Percentiles rank a stretch among this genome's conserved stretches.
Conservation (phyloP, 2,888 invertebrate genomes). For the Hydraecia micacea region DNA sequence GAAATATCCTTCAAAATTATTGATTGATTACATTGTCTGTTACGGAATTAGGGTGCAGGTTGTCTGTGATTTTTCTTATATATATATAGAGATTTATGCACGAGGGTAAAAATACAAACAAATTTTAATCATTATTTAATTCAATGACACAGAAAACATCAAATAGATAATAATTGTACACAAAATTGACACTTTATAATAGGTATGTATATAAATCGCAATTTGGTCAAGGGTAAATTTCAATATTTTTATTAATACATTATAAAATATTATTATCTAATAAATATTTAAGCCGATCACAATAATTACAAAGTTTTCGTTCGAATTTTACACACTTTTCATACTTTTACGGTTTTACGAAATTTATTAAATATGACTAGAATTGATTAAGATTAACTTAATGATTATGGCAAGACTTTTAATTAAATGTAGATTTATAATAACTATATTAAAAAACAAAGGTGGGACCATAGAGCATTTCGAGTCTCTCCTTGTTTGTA, state of each 20-base stretch:
- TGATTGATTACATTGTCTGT: no score
- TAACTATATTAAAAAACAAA: slow-evolving; percentile 1
- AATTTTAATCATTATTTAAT: slow-evolving; percentile 67
- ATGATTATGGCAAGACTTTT: slow-evolving; percentile 62
- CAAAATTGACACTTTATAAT: slow-evolving; percentile 80
- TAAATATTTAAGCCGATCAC: slow-evolving; percentile 74
- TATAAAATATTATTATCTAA: slow-evolving; percentile 51
- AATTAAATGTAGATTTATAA: slow-evolving; percentile 28
- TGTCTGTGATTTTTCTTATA: background rate
- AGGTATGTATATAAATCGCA: slow-evolving; percentile 69
- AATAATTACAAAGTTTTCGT: slow-evolving; percentile 64
- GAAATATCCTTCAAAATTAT: no score
- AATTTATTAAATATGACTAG: slow-evolving; percentile 55
- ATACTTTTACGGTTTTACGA: slow-evolving; percentile 37
- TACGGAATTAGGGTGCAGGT: no score
- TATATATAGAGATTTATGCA: no score
- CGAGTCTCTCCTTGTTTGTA: background rate
- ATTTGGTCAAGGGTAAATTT: slow-evolving; percentile 78
- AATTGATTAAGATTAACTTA: slow-evolving; percentile 54
- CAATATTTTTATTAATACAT: slow-evolving; percentile 58
- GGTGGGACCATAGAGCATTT: background rate
- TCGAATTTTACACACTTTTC: slow-evolving; percentile 33
- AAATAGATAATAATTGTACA: slow-evolving; percentile 77
- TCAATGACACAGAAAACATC: slow-evolving; percentile 79
- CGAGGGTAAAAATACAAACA: slow-evolving; percentile 21